Evolutionary conservation across 1,140 invertebrate genomes (phyloP), one percentile per base, ranked within the genome.

Genomic region (Panonychus citri): DNA sequence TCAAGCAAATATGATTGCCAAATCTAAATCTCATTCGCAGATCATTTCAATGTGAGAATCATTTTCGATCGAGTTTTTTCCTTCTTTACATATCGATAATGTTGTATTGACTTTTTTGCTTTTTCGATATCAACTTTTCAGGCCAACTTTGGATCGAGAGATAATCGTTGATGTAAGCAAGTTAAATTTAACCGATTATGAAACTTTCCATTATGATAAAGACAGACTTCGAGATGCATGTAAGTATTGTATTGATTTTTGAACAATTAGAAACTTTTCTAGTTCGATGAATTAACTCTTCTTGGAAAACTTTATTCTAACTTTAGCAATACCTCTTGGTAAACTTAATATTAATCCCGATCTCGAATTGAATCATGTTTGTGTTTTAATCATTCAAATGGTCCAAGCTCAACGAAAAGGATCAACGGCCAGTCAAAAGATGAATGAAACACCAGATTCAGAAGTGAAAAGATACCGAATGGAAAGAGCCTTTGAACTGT

Each of bases 201-300:
- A 93, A 66, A 78, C 80, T 55, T 79, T 87, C 68, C 84, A 93
- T 68, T 89, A 89, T 64, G 85, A 93, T 65, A 93, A 91, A 69
- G 84, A 88, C 58, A 75, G 80, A 64, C 72, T 95, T 55, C 78
- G 79, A 58, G 63, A 66, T 64, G 65, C 67, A 54, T 73, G 73
- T 74, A 69, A 73, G 68, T 68, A 34, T 34, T n/a, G n/a, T n/a
- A n/a, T n/a, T n/a, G n/a, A n/a, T n/a, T n/a, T n/a, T n/a, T n/a
- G n/a, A n/a, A n/a, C n/a, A n/a, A n/a, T n/a, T n/a, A n/a, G n/a
- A n/a, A n/a, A n/a, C n/a, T n/a, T n/a, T n/a, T n/a, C n/a, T n/a
- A n/a, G n/a, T n/a, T n/a, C n/a, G n/a, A n/a, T n/a, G n/a, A n/a
- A 17, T 54, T 54, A 7, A 21, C n/a, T 25, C 17, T 37, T 54